These are phyloP conservation scores for Platycercus adscitus DNA, from an alignment of 2,113 vertebrate genomes.

Conservation along the genomic window DNA sequence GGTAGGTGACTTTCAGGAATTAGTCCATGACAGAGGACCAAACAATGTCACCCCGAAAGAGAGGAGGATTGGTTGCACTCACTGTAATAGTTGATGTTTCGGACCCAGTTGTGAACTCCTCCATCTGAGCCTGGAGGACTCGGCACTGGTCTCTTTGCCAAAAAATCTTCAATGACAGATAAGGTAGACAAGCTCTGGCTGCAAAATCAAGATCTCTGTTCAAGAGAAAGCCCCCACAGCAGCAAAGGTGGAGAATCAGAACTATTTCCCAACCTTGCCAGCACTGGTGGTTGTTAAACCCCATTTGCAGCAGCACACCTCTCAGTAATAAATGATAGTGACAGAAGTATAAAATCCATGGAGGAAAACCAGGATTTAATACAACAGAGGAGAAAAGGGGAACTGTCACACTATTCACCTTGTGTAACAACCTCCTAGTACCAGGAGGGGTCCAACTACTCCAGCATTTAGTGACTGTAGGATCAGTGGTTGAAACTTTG, in stretches of 20 bases:
- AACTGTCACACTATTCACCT: background rate
- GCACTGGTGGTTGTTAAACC: background rate
- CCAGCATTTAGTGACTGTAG: background rate
- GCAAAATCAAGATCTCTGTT: constrained; percentile 50
- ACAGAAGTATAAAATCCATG: background rate
- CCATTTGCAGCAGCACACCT: background rate
- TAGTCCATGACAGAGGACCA: background rate
- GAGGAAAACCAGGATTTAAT: background rate
- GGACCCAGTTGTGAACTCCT: constrained; percentile 87
- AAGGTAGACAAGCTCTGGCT: constrained; percentile 98
- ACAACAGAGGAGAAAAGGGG: background rate
- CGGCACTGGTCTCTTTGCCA: constrained; percentile 88
- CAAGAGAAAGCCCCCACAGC: background rate
- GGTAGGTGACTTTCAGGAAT: background rate
- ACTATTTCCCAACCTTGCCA: background rate
- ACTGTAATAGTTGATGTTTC: constrained; percentile 96
- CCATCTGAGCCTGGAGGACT: constrained; percentile 74
- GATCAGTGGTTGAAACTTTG: background rate
- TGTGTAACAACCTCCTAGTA: background rate
- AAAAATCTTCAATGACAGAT: constrained; percentile 96
- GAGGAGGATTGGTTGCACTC: constrained; percentile 70
- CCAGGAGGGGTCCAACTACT: background rate
- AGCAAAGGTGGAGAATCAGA: background rate
- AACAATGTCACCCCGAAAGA: background rate
- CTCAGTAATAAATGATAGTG: background rate